Evolutionary conservation across 2,888 invertebrate genomes (phyloP).

Genomic region (Nudaria mundana): DNA sequence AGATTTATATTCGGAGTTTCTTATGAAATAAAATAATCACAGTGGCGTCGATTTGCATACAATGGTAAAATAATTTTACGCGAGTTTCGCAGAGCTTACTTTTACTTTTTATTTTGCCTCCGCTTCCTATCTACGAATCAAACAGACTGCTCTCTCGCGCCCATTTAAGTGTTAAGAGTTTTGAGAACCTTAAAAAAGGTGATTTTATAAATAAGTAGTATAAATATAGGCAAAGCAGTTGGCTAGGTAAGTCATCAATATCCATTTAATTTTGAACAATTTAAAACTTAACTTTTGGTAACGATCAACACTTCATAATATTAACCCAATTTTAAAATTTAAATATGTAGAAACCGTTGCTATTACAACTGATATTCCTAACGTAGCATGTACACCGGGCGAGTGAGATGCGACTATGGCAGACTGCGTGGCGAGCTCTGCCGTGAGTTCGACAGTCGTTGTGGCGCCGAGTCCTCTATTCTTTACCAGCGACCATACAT

Average conservation of each 20-base stretch:
- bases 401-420: conserved; percentile 45
- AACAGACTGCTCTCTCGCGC: conserved; percentile 61
- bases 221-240: conserved; percentile 22
- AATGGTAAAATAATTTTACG: conserved; percentile 82
- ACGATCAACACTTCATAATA: conserved; percentile 2
- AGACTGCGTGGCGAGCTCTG: conserved; percentile 66
- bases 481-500: conserved; percentile 18
- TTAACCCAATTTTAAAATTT: conserved; percentile 12
- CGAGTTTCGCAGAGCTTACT: conserved; percentile 80
- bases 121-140: conserved; percentile 79
- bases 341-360: conserved; percentile 12
- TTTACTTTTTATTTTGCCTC: conserved; percentile 78
- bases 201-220: conserved; percentile 41
- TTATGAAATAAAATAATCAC: conserved; percentile 82
- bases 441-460: conserved; percentile 47
- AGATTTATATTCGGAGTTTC: conserved; percentile 76
- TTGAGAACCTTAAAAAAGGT: conserved; percentile 47
- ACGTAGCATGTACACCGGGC: conserved; percentile 47
- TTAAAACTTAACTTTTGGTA: too few species aligned
- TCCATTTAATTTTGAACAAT: neutral
- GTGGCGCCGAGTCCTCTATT: conserved; percentile 51
- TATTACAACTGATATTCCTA: conserved; percentile 20
- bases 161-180: conserved; percentile 77
- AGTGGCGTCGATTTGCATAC: conserved; percentile 77
- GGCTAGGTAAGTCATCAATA: conserved; percentile 7